phyloP scores from a whole-genome alignment of 1,140 invertebrate genomes.

The Phenacoccus solenopsis region DNA sequence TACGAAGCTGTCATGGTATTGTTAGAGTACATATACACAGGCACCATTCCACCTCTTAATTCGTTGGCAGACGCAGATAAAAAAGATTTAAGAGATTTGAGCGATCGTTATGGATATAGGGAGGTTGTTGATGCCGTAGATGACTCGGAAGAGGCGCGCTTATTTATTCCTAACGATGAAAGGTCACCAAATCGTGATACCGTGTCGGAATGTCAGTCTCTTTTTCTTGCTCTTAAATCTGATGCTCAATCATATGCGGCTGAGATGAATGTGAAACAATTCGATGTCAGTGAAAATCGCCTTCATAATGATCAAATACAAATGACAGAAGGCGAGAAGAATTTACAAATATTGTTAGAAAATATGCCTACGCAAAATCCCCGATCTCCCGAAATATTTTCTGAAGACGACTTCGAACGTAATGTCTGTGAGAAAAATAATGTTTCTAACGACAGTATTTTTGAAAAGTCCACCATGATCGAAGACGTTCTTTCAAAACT shows the following conservation, averaged over 20 bases:
- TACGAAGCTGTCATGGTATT: slow-evolving; percentile 21
- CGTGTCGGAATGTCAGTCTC: not conserved
- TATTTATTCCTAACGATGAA: not conserved
- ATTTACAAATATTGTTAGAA: not conserved
- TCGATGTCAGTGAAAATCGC: not conserved
- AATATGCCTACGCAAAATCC: not conserved
- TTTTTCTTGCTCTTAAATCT: not conserved
- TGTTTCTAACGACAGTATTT: too few relatives aligned
- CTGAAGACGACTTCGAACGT: not conserved
- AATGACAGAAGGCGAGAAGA: slow-evolving; percentile 1
- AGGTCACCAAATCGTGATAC: too few relatives aligned
- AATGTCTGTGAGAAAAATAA: not conserved
- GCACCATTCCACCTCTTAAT: not conserved
- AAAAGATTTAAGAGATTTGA: not conserved
- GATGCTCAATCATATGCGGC: not conserved
- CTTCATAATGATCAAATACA: too few relatives aligned
- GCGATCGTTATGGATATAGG: not conserved
- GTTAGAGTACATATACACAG: slow-evolving; percentile 23
- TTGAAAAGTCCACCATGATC: not conserved
- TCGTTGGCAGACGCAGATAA: not conserved
- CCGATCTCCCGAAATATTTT: slow-evolving; percentile 20
- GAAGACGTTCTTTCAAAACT: not conserved
- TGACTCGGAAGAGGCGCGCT: not conserved
- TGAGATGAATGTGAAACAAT: not conserved
- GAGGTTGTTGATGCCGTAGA: not conserved